Base-by-base conservation (phyloP, 2,797 vertebrate species). In the Enteromius viviparus region DNA sequence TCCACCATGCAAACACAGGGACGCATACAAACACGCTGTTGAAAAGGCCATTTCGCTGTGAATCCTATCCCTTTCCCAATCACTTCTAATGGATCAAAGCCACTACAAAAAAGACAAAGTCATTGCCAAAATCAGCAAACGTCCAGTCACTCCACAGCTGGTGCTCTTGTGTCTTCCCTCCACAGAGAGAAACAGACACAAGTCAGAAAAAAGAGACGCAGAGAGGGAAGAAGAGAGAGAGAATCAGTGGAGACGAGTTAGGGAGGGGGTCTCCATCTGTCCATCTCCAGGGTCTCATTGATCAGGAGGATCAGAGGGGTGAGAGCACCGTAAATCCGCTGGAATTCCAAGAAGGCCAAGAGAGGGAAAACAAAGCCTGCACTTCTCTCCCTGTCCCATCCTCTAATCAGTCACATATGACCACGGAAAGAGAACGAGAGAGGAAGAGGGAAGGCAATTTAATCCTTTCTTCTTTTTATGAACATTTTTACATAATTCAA, bases 321-420 rank as follows among this genome's bases (percentile, higher is more conserved):
- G 80, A 87, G 79, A 1, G 81, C 55, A 89, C 85, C 62, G 85
- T 92, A 93, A 94, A 93, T 92, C 91, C 60, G 23, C 86, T 82
- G 86, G 91, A 92, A 90, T 92, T 89, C 89, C 62, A 76, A 91
- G 89, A 45, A 90, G 89, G 84, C 87, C 87, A 45, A 76, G 9
- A 89, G 89, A 89, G 88, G 62, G 71, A 91, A 93, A 93, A 92
- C 91, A 91, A 92, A 89, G 87, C 87, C 82, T 62, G 84, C 89
- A 91, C 92, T 93, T 92, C 92, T 80, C 85, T 91, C 90, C 23
- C 32, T 49, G 88, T 86, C 82, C 88, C 88, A 88, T 89, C 83
- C 60, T 91, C 83, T 93, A 94, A 94, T 94, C 87, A 89, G 89
- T 92, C 91, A 87, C 94, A 95, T 91, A 93, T 92, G 93, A 92